A percentile compares a stretch with the other conserved stretches of the same genome.
Evolutionary conservation across 2,888 invertebrate genomes (phyloP).

Genomic region (Drosophila nigricruria): DNA sequence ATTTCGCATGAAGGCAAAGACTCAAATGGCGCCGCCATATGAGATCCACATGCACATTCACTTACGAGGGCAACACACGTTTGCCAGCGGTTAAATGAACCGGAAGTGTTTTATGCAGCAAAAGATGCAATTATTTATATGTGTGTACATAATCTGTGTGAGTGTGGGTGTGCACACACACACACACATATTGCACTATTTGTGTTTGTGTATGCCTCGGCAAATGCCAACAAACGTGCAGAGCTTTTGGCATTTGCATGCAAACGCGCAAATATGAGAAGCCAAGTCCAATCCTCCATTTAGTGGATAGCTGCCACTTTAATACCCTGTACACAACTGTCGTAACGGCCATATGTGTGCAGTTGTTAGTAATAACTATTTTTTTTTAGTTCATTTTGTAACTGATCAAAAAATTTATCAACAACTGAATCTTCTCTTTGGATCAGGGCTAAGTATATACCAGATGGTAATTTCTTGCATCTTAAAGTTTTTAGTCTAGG

Average conservation of each 20-base stretch:
- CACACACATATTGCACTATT: neutral
- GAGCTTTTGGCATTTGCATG: conserved; percentile 62
- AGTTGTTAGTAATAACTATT: neutral
- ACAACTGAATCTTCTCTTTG: neutral
- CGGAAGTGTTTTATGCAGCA: conserved; percentile 71
- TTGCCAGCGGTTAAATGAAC: conserved; percentile 65
- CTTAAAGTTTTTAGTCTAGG: neutral
- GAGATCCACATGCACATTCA: conserved; percentile 18
- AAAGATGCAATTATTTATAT: conserved; percentile 59
- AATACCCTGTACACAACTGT: conserved; percentile 17
- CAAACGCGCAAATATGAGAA: conserved; percentile 58
- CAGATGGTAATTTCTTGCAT: neutral
- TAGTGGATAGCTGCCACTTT: conserved; percentile 45
- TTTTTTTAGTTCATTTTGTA: no score
- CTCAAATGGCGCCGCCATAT: conserved; percentile 53
- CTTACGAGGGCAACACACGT: conserved; percentile 6
- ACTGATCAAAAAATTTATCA: no score
- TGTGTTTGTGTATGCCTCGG: conserved; percentile 20
- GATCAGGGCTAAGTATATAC: neutral
- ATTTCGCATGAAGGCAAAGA: conserved; percentile 45
- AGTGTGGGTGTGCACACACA: neutral
- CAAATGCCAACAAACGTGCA: conserved; percentile 38
- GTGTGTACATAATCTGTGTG: conserved; percentile 8
- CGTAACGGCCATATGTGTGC: neutral
- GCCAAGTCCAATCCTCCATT: conserved; percentile 48